Evolutionary conservation across 2,113 vertebrate genomes (phyloP), one percentile per base, ranked within the genome.

Genomic region (Oryzias javanicus): DNA sequence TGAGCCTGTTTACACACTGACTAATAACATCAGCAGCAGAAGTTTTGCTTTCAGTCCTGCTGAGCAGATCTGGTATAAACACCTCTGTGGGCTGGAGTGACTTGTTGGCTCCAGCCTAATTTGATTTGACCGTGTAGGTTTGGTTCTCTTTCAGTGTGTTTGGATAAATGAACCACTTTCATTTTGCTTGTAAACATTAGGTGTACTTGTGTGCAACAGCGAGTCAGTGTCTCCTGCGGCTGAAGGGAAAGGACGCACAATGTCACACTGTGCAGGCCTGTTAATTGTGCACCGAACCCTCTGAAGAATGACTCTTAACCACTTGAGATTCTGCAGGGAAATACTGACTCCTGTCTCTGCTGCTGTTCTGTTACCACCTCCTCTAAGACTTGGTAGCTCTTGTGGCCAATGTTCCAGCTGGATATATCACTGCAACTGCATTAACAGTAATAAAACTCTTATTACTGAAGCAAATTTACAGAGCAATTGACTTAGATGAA

Each of bases 1-100:
- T 42, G 19, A 20, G 20, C 51, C 58, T 86, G 72, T 84, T 88
- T 82, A 80, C 74, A 71, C 64, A 64, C 44, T 50, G 49, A 60
- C 62, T 73, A 79, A 77, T 74, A 62, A 79, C 79, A 78, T 82
- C 81, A 71, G 67, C 61, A 68, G 72, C 42, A 78, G 53, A 68
- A 57, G 67, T 70, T 80, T 86, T 64, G 24, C 68, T 76, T 78
- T 79, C 68, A 63, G 61, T 75, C 70, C 62, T 67, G 66, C 69
- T 67, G 67, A 69, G 69, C 72, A 69, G 72, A 45, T 56, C 60
- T 77, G 72, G 35, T 65, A 74, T 68, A 78, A 85, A 83, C 80
- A 78, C 68, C 78, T 72, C 70, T 1, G 14, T 52, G 2, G 53
- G 63, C 69, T 48, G 40, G 56, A 76, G 60, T 29, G 35, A 77